phyloP scores from a whole-genome alignment of 2,113 vertebrate genomes.

The Struthidea cinerea region DNA sequence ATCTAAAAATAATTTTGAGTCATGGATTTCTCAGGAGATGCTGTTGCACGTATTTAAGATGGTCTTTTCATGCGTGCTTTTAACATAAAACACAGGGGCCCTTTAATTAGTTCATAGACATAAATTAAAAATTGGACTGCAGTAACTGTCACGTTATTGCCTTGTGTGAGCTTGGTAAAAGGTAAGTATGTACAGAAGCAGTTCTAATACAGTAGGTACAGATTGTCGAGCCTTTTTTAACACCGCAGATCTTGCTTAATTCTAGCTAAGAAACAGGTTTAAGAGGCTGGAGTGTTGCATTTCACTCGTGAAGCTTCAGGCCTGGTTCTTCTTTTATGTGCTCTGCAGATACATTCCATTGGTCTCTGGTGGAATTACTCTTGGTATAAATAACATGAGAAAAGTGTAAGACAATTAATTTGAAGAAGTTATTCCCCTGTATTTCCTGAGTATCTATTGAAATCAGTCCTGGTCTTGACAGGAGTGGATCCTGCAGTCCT shows the following conservation, averaged over 20 bases:
- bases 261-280: neutral
- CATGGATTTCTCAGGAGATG: constrained; percentile 50
- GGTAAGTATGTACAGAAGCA: neutral
- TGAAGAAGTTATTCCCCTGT: neutral
- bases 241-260: neutral
- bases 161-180: neutral
- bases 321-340: neutral
- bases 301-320: neutral
- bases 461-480: neutral
- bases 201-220: neutral
- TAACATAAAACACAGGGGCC: neutral
- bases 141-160: neutral
- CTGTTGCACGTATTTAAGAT: neutral
- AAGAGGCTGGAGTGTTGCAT: neutral
- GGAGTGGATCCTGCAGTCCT: neutral
- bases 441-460: neutral
- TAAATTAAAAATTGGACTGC: constrained; percentile 29
- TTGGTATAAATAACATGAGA: neutral
- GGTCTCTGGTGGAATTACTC: neutral
- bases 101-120: neutral
- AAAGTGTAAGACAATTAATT: neutral
- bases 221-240: neutral
- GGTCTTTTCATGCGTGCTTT: neutral
- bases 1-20: constrained; percentile 61
- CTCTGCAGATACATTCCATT: neutral